Base-by-base conservation (phyloP, 92 coral and sea anemone species). In the Ricordea florida region DNA sequence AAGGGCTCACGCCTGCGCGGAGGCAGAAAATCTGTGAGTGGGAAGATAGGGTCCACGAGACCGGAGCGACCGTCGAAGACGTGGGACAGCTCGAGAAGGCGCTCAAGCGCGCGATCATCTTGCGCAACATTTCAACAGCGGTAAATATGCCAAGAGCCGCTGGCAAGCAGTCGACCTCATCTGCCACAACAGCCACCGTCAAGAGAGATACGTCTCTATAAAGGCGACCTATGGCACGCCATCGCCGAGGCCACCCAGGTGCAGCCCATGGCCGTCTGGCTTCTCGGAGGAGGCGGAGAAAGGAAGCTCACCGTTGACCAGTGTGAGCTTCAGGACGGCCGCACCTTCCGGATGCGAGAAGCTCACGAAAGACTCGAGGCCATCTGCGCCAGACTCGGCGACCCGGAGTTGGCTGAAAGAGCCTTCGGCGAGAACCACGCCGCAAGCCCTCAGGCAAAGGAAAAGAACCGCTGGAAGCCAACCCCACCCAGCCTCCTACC, bases 401-500 rank as follows among this genome's bases (percentile, higher is more conserved):
- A 62, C 20, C 35, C 26, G 11, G 15, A 24, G 0, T 62, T 75
- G 7, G 72, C 52, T 42, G 31, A 37, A 10, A 33, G 57, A 11
- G 50, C 13, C 15, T 49, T 76, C 15, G 66, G 65, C 0, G 57
- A 15, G 46, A 76, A 52, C 57, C 83, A 76, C 31, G 74, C 63
- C 8, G 82, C 82, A 1, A 48, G 52, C 34, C 14, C 50, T 3
- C 13, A 8, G n/a, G 47, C 64, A 0, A 30, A 6, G 6, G 40
- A 79, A 13, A 29, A n/a, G 3, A 79, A 69, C 38, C 37, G 35
- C 24, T 79, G 79, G 79, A 69, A 69, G 38, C 72, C 79, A 9
- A 79, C 72, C 0, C 64, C 65, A 4, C 29, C 17, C 6, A 38
- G 21, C 22, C 35, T 61, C 14, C 16, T 51, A 0, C 80, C 57